These are phyloP conservation scores for Zaprionus capensis DNA, from an alignment of 1,140 invertebrate species.

Conservation along the genomic window DNA sequence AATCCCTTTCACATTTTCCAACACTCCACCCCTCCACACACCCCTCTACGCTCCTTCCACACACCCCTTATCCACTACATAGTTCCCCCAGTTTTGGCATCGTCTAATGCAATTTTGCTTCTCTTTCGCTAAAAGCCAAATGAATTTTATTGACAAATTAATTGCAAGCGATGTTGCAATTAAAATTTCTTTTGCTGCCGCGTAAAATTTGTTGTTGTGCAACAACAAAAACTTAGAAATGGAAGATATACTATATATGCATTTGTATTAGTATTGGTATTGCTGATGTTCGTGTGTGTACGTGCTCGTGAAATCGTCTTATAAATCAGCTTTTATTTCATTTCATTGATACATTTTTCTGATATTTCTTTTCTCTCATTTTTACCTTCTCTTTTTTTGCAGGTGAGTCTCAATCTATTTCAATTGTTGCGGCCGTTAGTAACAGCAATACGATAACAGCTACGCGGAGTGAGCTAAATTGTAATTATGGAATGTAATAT, in stretches of 20 bases:
- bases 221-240: conserved; percentile 40
- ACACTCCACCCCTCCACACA: background rate
- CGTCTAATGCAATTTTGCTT: conserved; percentile 46
- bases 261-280: background rate
- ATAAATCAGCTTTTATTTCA: conserved; percentile 19
- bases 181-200: conserved; percentile 66
- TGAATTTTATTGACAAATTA: conserved; percentile 83
- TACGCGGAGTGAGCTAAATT: background rate
- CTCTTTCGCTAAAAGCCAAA: conserved; percentile 71
- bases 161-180: conserved; percentile 77
- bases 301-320: background rate
- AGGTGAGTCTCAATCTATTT: conserved; percentile 55
- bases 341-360: conserved; percentile 37
- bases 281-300: background rate
- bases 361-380: conserved; percentile 23
- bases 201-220: conserved; percentile 23
- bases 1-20: conserved; percentile 33
- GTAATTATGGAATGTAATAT: background rate
- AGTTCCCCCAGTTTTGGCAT: background rate
- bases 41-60: background rate
- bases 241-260: background rate
- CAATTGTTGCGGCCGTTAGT: conserved; percentile 20
- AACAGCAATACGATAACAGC: conserved; percentile 13
- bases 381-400: conserved; percentile 30
- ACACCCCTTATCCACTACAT: background rate